These are phyloP conservation scores for Heliconius hortense DNA, from an alignment of 2,888 invertebrate species.

Conservation along the genomic window DNA sequence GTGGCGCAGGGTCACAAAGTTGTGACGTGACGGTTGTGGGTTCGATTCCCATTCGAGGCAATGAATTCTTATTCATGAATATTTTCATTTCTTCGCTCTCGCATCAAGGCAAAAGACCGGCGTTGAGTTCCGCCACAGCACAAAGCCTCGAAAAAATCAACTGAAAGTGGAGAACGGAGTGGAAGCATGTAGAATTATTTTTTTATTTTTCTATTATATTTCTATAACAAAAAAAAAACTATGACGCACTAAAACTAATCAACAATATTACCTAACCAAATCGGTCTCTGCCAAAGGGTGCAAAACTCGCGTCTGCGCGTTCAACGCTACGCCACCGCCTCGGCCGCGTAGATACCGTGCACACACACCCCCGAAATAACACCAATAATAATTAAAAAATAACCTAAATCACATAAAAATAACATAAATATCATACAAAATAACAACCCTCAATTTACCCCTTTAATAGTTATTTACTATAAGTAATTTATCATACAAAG, in stretches of 20 bases:
- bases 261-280: conserved; percentile 31
- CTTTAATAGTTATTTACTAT: not conserved
- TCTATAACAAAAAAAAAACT: not conserved
- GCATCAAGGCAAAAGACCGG: too few relatives aligned
- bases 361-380: conserved; percentile 38
- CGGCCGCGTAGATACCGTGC: conserved; percentile 44
- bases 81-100: too few relatives aligned
- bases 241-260: conserved; percentile 19
- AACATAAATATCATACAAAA: conserved; percentile 1
- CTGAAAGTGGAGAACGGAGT: too few relatives aligned
- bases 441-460: not conserved
- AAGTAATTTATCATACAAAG: not conserved
- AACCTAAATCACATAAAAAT: conserved; percentile 37
- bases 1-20: too few relatives aligned
- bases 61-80: too few relatives aligned
- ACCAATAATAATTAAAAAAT: conserved; percentile 41
- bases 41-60: too few relatives aligned
- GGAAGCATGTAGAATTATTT: too few relatives aligned
- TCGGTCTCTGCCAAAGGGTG: conserved; percentile 64
- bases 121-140: too few relatives aligned
- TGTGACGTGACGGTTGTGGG: too few relatives aligned
- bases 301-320: conserved; percentile 69
- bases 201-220: not conserved
- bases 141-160: too few relatives aligned
- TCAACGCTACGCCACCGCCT: conserved; percentile 57